Evolutionary conservation across 2,888 invertebrate genomes (phyloP).

Genomic region (Dasypogon diadema): DNA sequence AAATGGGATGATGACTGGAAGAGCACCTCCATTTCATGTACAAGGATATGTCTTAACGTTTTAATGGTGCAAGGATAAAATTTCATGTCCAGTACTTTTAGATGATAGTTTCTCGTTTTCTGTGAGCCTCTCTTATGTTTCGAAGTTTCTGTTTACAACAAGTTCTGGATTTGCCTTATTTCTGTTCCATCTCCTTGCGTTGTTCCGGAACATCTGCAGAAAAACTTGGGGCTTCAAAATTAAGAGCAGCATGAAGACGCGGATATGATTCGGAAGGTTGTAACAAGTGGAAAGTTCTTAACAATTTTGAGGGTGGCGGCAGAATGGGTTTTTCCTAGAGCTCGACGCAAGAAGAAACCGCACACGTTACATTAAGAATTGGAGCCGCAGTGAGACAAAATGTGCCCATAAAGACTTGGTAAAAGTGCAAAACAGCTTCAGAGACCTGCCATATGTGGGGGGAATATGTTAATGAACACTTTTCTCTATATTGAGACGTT

Average conservation of each 20-base stretch:
- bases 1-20: background rate
- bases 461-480: constrained; percentile 1
- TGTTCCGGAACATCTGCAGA: background rate
- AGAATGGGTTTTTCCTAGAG: background rate
- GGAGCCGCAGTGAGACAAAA: background rate
- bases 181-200: background rate
- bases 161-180: background rate
- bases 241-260: background rate
- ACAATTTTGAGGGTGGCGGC: background rate
- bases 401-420: background rate
- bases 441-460: background rate
- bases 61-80: background rate
- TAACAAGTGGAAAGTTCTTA: background rate
- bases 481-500: background rate
- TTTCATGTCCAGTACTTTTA: background rate
- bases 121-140: background rate
- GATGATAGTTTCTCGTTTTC: background rate
- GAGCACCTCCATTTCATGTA: background rate
- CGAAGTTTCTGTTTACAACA: background rate
- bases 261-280: background rate
- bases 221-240: background rate
- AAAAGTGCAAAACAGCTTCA: background rate
- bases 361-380: background rate
- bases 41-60: constrained; percentile 9
- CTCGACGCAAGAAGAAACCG: background rate